phyloP scores from a whole-genome alignment of 2,797 vertebrate genomes.

The Tangara arthus region DNA sequence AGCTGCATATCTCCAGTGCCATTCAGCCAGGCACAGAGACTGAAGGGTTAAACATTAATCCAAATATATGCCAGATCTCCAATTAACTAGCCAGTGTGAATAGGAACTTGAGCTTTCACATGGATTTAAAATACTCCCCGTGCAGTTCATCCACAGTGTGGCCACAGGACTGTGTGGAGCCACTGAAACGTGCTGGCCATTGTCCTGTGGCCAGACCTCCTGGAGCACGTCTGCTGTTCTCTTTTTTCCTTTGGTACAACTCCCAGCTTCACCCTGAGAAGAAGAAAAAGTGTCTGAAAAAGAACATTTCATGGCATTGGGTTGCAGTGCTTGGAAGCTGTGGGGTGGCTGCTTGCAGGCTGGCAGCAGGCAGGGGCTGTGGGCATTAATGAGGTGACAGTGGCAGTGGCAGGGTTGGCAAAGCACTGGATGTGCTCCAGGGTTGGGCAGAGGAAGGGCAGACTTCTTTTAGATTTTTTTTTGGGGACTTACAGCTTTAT shows the following conservation, averaged over 20 bases:
- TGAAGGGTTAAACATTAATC: neutral
- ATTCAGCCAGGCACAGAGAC: neutral
- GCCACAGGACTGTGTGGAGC: neutral
- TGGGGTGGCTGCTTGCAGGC: neutral
- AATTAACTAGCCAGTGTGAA: neutral
- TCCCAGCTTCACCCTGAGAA: neutral
- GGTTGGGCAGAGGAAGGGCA: neutral
- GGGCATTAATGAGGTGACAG: neutral
- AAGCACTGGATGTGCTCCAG: neutral
- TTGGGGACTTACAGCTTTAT: neutral
- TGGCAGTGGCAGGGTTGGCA: neutral
- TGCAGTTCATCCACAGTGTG: rapidly evolving
- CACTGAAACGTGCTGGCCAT: rapidly evolving
- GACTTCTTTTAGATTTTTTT: neutral
- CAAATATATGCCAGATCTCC: neutral
- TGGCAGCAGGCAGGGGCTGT: neutral
- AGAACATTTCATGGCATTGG: neutral
- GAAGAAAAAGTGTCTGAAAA: neutral
- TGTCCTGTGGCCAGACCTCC: neutral
- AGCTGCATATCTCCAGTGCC: neutral
- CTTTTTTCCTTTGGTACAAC: neutral
- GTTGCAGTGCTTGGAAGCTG: neutral
- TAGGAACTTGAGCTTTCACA: neutral
- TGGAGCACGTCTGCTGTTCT: neutral
- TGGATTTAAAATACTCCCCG: neutral